Evolutionary conservation across 2,888 invertebrate species (phyloP).

Genomic region (Lissocephala sabroskyi): DNA sequence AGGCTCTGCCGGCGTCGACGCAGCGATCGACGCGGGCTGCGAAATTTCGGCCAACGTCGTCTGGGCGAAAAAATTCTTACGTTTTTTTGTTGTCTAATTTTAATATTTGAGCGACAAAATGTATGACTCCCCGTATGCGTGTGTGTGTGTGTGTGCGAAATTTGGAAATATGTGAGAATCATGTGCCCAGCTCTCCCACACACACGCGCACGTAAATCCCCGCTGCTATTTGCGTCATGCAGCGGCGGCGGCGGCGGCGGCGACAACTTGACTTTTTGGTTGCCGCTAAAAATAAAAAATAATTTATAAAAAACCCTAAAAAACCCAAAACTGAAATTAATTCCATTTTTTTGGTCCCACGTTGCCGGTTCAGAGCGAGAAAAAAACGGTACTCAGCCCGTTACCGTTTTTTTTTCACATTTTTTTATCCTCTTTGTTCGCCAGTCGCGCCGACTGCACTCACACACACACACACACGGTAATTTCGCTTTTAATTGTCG

Average conservation of each 20-base stretch:
- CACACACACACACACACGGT: conserved; percentile 1
- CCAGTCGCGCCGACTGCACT: conserved; percentile 25
- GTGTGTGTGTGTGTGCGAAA: conserved; percentile 23
- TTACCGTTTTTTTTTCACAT: not conserved
- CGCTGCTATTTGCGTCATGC: conserved; percentile 52
- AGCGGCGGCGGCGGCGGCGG: no score
- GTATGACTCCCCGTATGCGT: conserved; percentile 2
- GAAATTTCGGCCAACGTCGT: conserved; percentile 24
- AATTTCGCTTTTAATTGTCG: conserved; percentile 41
- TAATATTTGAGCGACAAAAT: conserved; percentile 61
- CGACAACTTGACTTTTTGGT: no score
- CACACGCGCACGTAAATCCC: not conserved
- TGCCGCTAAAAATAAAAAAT: no score
- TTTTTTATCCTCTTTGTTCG: conserved; percentile 16
- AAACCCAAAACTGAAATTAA: no score
- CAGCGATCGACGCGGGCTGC: not conserved
- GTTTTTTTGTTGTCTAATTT: conserved; percentile 55
- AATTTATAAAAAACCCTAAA: no score
- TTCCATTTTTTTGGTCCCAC: not conserved
- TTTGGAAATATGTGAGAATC: conserved; percentile 58
- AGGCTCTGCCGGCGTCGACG: no score
- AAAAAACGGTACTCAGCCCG: not conserved
- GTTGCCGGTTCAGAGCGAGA: not conserved
- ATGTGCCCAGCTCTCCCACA: conserved; percentile 38
- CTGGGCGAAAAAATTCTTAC: no score